These are phyloP conservation scores for Drosophila lini DNA, from an alignment of 1,140 invertebrate genomes.

Conservation along the genomic window DNA sequence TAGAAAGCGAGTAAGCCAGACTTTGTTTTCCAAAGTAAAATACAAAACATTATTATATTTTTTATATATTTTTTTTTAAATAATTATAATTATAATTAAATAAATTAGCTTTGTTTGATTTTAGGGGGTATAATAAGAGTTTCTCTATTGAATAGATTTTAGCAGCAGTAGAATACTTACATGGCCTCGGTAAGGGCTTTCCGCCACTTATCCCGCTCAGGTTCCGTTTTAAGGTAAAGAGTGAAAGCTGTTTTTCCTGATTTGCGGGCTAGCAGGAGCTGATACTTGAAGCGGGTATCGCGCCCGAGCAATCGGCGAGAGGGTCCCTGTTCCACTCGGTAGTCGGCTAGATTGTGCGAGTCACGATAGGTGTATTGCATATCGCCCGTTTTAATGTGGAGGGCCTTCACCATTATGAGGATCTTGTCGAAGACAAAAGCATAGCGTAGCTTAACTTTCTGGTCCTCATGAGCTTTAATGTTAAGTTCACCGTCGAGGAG, in stretches of 20 bases:
- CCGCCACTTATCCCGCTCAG: conserved; percentile 95
- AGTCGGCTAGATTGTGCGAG: conserved; percentile 93
- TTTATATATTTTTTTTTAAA: too few species aligned
- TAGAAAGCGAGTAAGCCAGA: too few species aligned
- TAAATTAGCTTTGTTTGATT: background rate
- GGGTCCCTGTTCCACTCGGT: conserved; percentile 92
- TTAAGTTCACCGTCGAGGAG: conserved; percentile 97
- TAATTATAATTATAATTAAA: background rate
- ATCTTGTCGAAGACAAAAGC: conserved; percentile 99
- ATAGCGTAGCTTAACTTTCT: conserved; percentile 93
- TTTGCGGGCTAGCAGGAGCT: conserved; percentile 93
- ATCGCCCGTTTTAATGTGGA: conserved; percentile 89
- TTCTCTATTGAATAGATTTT: background rate
- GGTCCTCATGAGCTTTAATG: conserved; percentile 95
- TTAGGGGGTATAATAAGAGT: background rate
- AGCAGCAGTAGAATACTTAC: conserved; percentile 86
- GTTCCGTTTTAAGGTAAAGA: conserved; percentile 94
- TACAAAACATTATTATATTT: background rate
- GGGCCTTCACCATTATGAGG: conserved; percentile 96
- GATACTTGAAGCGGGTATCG: conserved; percentile 91
- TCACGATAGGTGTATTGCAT: conserved; percentile 97
- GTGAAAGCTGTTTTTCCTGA: conserved; percentile 94
- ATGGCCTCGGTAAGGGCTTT: conserved; percentile 96
- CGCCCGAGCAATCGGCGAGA: conserved; percentile 87
- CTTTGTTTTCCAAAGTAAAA: background rate